These are phyloP conservation scores for Gastrophryne carolinensis DNA, from an alignment of 2,797 vertebrate species.

Conservation along the genomic window DNA sequence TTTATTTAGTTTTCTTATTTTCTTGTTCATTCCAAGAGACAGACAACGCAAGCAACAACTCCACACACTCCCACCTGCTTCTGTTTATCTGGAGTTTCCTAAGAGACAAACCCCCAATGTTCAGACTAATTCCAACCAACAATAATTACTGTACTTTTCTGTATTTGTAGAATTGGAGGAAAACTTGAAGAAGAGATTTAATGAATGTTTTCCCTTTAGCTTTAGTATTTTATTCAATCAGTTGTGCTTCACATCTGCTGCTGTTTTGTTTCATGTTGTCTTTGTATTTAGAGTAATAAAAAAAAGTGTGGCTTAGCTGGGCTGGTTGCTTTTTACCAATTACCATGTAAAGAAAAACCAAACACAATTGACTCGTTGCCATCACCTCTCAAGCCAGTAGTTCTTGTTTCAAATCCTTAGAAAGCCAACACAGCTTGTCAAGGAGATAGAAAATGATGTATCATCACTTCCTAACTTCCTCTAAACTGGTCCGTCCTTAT, in stretches of 20 bases:
- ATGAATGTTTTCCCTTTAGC: constrained; percentile 29
- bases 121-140: constrained; percentile 17
- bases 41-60: neutral
- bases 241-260: constrained; percentile 23
- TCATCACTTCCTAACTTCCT: neutral
- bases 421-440: neutral
- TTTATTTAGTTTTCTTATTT: neutral
- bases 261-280: constrained; percentile 9
- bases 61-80: constrained; percentile 1
- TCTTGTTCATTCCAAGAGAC: neutral
- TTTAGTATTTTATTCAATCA: constrained; percentile 13
- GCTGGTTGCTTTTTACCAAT: neutral
- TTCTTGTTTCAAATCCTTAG: neutral
- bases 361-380: neutral
- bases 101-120: neutral
- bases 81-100: neutral
- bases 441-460: neutral
- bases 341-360: neutral
- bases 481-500: neutral
- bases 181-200: constrained; percentile 25
- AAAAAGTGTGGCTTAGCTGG: neutral
- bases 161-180: constrained; percentile 21
- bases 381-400: neutral
- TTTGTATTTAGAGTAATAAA: neutral
- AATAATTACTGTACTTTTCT: constrained; percentile 24